phyloP scores from a whole-genome alignment of 1,140 invertebrate species.

The Leptopilina boulardi region DNA sequence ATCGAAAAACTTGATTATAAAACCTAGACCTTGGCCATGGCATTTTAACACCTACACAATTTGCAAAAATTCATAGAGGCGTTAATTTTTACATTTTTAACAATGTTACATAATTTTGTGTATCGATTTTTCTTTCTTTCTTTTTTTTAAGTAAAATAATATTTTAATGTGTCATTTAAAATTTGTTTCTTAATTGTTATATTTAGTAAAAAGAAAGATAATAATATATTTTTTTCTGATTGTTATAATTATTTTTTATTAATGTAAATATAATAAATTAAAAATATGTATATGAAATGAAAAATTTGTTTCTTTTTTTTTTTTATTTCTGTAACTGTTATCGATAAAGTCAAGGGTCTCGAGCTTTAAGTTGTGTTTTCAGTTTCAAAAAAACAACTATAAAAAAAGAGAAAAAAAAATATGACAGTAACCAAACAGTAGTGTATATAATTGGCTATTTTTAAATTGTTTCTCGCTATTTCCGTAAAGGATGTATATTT shows the following conservation, averaged over 20 bases:
- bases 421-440: background rate
- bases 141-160: background rate
- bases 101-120: background rate
- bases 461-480: conserved; percentile 2
- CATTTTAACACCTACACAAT: conserved; percentile 9
- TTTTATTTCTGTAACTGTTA: background rate
- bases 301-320: background rate
- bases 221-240: no score
- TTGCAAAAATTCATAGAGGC: conserved; percentile 6
- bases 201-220: no score
- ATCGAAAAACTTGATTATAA: background rate
- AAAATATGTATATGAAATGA: no score
- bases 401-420: background rate
- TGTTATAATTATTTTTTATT: no score
- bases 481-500: conserved; percentile 1
- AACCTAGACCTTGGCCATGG: background rate
- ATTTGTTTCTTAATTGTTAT: no score
- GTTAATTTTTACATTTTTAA: background rate
- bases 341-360: background rate
- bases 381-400: background rate
- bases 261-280: no score
- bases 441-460: background rate
- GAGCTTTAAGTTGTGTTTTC: background rate
- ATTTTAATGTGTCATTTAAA: background rate
- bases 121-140: no score